phyloP scores from a whole-genome alignment of 2,888 invertebrate genomes.

The Theristus sp. region DNA sequence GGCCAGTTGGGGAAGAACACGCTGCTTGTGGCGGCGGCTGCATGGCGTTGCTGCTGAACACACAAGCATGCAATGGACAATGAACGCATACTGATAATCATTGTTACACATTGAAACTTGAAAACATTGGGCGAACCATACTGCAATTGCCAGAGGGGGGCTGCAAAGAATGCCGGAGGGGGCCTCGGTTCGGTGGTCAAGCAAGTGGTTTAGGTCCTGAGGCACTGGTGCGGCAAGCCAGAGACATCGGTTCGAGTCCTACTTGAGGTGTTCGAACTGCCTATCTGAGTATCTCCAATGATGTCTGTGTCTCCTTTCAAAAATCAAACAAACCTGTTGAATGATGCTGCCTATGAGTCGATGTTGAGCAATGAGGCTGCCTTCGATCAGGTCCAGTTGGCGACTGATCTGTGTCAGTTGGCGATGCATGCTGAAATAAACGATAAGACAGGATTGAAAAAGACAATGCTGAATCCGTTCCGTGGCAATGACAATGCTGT shows the following conservation, averaged over 20 bases:
- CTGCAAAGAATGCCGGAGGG: too few relatives aligned
- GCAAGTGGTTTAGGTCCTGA: too few relatives aligned
- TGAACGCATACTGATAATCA: neutral
- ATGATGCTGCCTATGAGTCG: slow-evolving; percentile 2
- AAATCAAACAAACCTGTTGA: too few relatives aligned
- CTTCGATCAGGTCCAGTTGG: slow-evolving; percentile 7
- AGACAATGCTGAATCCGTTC: neutral
- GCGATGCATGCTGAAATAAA: slow-evolving; percentile 8
- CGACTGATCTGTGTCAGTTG: slow-evolving; percentile 6
- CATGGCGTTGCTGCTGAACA: neutral
- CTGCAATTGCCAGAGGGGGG: too few relatives aligned
- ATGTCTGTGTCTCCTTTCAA: too few relatives aligned
- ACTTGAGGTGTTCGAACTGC: too few relatives aligned
- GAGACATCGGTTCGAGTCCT: too few relatives aligned
- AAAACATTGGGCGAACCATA: too few relatives aligned
- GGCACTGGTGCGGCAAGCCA: too few relatives aligned
- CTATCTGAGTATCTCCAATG: too few relatives aligned
- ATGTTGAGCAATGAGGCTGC: slow-evolving; percentile 6
- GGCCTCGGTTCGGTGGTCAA: too few relatives aligned
- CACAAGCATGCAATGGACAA: neutral
- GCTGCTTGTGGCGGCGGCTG: neutral
- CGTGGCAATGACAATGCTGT: neutral
- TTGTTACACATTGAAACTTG: neutral
- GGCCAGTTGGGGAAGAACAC: neutral
- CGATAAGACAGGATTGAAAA: too few relatives aligned